These are phyloP conservation scores for Agrotis clavis DNA, from an alignment of 2,888 invertebrate genomes.

Conservation along the genomic window DNA sequence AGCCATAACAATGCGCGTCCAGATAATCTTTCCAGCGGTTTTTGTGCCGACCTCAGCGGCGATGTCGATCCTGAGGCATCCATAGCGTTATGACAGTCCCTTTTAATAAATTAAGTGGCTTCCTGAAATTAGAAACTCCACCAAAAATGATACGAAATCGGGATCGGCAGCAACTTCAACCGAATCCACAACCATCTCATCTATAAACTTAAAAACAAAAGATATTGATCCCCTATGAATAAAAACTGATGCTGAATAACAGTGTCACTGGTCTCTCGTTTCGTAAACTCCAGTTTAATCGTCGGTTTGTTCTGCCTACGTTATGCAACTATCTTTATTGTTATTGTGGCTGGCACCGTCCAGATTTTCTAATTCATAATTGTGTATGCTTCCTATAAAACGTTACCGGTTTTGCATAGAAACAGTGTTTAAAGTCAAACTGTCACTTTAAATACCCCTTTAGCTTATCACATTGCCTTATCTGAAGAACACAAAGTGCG, in stretches of 20 bases:
- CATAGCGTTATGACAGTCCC: background rate
- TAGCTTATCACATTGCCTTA: conserved; percentile 57
- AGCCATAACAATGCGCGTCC: too few relatives aligned
- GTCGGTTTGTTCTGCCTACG: conserved; percentile 46
- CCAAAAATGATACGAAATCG: background rate
- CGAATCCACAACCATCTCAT: too few relatives aligned
- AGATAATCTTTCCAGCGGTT: too few relatives aligned
- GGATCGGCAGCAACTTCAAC: background rate
- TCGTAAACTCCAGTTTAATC: conserved; percentile 41
- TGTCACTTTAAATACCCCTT: conserved; percentile 38
- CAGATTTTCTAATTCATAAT: conserved; percentile 56
- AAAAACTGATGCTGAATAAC: conserved; percentile 25
- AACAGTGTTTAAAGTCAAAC: conserved; percentile 35
- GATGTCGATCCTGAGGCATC: too few relatives aligned
- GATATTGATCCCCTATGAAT: conserved; percentile 7
- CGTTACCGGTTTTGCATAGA: conserved; percentile 37
- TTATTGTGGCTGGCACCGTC: conserved; percentile 52
- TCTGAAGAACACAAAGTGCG: conserved; percentile 47
- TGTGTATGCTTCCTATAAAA: conserved; percentile 44
- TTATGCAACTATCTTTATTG: conserved; percentile 53
- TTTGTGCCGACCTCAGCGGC: too few relatives aligned
- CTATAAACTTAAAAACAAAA: background rate
- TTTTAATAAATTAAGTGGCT: background rate
- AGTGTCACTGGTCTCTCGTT: conserved; percentile 25
- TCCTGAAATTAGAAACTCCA: background rate